These are phyloP conservation scores for Chauna torquata DNA, from an alignment of 2,113 vertebrate species.

Conservation along the genomic window DNA sequence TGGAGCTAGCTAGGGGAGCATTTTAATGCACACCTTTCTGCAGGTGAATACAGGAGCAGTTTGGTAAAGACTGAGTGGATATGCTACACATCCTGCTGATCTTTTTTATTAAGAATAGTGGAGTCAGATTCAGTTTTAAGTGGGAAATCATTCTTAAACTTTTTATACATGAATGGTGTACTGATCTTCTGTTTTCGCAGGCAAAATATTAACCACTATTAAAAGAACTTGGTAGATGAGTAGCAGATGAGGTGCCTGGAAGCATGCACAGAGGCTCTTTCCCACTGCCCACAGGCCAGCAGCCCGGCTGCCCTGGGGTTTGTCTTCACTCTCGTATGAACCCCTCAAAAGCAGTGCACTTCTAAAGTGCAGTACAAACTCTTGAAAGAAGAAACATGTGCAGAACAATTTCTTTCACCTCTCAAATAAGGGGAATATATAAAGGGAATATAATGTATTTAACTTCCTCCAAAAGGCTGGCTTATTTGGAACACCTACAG, in stretches of 20 bases:
- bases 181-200: background rate
- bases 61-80: background rate
- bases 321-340: background rate
- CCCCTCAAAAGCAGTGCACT: background rate
- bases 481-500: constrained; percentile 29
- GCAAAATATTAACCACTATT: background rate
- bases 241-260: background rate
- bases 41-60: background rate
- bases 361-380: background rate
- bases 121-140: background rate
- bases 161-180: background rate
- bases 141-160: background rate
- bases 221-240: background rate
- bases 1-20: background rate
- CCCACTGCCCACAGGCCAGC: background rate
- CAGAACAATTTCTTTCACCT: background rate
- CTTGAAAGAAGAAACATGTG: background rate
- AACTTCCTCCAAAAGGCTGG: background rate
- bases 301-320: background rate
- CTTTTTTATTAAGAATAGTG: background rate
- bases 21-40: background rate
- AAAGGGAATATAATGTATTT: constrained; percentile 3
- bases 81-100: background rate
- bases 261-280: background rate
- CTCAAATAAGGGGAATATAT: background rate